Conservation (phyloP, 2,113 vertebrate genomes). For the Todiramphus saurophagus region DNA sequence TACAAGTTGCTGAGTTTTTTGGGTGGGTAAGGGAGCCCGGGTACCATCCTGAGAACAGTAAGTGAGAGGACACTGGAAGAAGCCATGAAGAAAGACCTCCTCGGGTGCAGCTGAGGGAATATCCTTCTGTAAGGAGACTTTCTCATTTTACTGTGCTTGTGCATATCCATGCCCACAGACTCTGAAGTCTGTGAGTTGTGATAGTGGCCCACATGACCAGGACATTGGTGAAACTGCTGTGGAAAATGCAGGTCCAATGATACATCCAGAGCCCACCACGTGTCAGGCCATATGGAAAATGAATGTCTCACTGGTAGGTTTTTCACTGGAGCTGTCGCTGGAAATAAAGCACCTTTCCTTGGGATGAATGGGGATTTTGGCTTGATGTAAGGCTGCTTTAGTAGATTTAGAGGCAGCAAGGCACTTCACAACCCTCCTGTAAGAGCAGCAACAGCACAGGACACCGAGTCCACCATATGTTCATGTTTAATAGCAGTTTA, state of each 20-base stretch:
- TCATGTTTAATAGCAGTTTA: slow-evolving; percentile 65
- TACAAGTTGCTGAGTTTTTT: fast-evolving
- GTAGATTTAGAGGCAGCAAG: not conserved
- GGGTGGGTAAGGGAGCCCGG: not conserved
- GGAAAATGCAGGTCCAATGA: not conserved
- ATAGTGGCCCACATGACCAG: not conserved
- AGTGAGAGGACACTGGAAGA: not conserved
- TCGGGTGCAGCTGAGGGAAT: not conserved
- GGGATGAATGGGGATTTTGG: not conserved
- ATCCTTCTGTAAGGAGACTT: not conserved
- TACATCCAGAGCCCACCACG: fast-evolving
- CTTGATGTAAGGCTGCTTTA: slow-evolving; percentile 12
- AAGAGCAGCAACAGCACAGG: not conserved
- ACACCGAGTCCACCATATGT: slow-evolving; percentile 44
- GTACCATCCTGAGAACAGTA: not conserved
- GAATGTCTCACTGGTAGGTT: not conserved
- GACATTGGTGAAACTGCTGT: not conserved
- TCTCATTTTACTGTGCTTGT: not conserved
- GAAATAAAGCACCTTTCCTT: slow-evolving; percentile 1
- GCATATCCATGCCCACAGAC: not conserved
- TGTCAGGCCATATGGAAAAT: not conserved
- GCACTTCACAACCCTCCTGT: not conserved
- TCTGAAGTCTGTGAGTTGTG: not conserved
- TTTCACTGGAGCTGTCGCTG: not conserved
- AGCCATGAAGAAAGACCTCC: not conserved